Conservation (phyloP, 2,797 vertebrate genomes). For the Pyrrhura leucotis region DNA sequence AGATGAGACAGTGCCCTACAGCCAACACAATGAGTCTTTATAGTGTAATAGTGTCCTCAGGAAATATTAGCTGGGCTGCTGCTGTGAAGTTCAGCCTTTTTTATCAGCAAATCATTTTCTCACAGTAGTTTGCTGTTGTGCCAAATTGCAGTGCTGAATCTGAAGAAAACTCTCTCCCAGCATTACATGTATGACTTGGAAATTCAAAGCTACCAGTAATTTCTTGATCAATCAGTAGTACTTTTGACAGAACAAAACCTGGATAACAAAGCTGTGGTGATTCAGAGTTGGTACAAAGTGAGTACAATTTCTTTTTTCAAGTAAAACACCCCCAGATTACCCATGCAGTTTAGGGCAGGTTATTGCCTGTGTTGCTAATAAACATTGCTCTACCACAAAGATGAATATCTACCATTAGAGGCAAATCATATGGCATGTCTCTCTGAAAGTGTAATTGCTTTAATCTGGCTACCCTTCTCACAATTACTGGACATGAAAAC, state of each 20-base stretch:
- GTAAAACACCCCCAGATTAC: neutral
- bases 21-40: neutral
- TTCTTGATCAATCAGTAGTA: neutral
- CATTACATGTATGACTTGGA: neutral
- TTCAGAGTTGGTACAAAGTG: neutral
- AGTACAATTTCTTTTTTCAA: neutral
- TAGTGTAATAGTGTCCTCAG: neutral
- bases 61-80: neutral
- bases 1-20: slow-evolving; percentile 3
- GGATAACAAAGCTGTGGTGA: neutral
- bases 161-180: neutral
- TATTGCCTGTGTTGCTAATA: neutral
- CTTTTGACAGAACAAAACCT: neutral
- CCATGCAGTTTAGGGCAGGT: neutral
- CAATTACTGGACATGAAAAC: neutral
- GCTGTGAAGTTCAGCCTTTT: slow-evolving; percentile 20
- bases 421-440: neutral
- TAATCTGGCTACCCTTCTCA: neutral
- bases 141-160: neutral
- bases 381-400: neutral
- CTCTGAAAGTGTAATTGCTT: neutral
- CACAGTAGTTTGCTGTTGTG: neutral
- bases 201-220: neutral
- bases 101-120: neutral
- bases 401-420: neutral